Base-by-base conservation (phyloP, 1,140 invertebrate species). In the Ceratina calcarata region DNA sequence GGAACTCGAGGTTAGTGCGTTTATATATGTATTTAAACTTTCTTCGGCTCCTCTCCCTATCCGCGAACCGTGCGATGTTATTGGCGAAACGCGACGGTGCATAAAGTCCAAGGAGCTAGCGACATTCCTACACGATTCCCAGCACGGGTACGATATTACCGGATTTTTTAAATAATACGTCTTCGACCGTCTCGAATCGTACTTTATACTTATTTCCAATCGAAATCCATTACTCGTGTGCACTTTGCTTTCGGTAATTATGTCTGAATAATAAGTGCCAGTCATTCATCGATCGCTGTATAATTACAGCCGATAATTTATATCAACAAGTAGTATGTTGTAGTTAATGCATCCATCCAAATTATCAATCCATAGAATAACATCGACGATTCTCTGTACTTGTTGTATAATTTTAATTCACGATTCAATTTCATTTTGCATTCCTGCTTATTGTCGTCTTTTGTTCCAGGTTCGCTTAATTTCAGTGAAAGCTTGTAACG, bases 91-190 rank as follows among this genome's bases (percentile, higher is more conserved):
- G 16, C 64, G 51, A 74, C 53, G 4, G 82, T 77, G 61, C 37
- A 13, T 73, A 85, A 80, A 85, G 68, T 84, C 64, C 78, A 69
- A 76, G 71, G 77, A 83, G 20, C 12, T 22, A 27, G 8, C 16
- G 16, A 65, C 67, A 73, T 71, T 82, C 49, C 18, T 64, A 13
- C 24, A 67, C 60, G 27, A 3, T 65, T 83, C 72, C 4, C 49
- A 3, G 18, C 20, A 78, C 12, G 53, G n/a, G 13, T n/a, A 45
- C 53, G 49, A 51, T 78, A 82, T 24, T 60, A 22, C n/a, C 27
- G 60, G 15, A 12, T 55, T 64, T 68, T n/a, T 45, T 15, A 16
- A 45, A 55, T 45, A 45, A 51, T 32, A 65, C 37, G 51, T 51
- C 37, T 53, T 53, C 37, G 7, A 45, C 10, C 37, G 7, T 10